A percentile compares a stretch with the other conserved stretches of the same genome.
These are phyloP conservation scores for Rhyzopertha dominica DNA, from an alignment of 1,140 invertebrate species.

Conservation along the genomic window DNA sequence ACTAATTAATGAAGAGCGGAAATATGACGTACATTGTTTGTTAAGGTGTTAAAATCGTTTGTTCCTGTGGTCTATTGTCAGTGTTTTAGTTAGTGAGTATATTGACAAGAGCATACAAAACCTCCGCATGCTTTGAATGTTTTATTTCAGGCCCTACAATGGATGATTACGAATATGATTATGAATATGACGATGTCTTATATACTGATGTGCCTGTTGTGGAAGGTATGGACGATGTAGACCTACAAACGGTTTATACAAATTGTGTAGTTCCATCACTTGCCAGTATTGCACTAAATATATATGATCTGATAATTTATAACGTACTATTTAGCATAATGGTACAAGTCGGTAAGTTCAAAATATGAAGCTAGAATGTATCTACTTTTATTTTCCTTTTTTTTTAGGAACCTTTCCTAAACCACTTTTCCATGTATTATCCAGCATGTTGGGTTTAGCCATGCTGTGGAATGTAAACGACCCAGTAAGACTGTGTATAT, in stretches of 20 bases:
- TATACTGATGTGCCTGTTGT: slow-evolving; percentile 2
- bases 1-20: too few species aligned
- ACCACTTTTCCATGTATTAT: too few species aligned
- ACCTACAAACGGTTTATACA: background rate
- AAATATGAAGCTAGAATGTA: background rate
- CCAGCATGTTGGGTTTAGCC: too few species aligned
- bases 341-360: background rate
- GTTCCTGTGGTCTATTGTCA: background rate
- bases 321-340: slow-evolving; percentile 1
- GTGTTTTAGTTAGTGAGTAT: background rate
- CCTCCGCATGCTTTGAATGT: background rate
- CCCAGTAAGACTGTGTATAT: too few species aligned
- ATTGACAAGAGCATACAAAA: background rate
- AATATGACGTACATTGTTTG: too few species aligned
- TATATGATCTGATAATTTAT: background rate
- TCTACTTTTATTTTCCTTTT: background rate
- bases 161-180: background rate
- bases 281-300: background rate
- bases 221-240: background rate
- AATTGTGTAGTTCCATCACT: slow-evolving; percentile 1
- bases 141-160: background rate
- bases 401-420: too few species aligned
- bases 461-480: too few species aligned
- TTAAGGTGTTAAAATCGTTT: background rate
- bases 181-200: background rate